A percentile compares a stretch with the other conserved stretches of the same genome.
Evolutionary conservation across 2,113 vertebrate genomes (phyloP).

Genomic region (Trichomycterus rosablanca): DNA sequence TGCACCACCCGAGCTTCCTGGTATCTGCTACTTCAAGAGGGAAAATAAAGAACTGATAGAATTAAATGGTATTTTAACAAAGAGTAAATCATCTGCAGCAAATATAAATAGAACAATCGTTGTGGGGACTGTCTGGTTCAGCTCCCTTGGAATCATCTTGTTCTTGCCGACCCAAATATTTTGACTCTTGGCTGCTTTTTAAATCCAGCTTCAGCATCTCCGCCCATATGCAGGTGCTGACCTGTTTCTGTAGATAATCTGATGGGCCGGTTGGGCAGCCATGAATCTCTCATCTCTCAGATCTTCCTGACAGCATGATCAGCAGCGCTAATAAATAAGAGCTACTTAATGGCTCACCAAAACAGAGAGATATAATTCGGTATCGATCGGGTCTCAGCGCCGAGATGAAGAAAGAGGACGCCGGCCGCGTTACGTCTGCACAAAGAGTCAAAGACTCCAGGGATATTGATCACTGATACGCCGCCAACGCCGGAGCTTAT

Average conservation of each 20-base stretch:
- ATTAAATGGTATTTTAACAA: too few relatives aligned
- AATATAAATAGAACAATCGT: too few relatives aligned
- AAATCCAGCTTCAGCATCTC: too few relatives aligned
- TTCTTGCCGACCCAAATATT: too few relatives aligned
- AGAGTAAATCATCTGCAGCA: too few relatives aligned
- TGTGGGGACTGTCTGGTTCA: too few relatives aligned
- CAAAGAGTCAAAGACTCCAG: slow-evolving; percentile 41
- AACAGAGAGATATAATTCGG: slow-evolving; percentile 67
- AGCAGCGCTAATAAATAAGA: too few relatives aligned
- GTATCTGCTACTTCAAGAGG: too few relatives aligned
- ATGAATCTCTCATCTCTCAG: not conserved
- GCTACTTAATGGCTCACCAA: slow-evolving; percentile 55
- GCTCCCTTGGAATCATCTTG: too few relatives aligned
- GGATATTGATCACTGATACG: slow-evolving; percentile 56
- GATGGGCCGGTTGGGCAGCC: not conserved
- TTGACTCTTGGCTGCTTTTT: too few relatives aligned
- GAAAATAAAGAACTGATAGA: not conserved
- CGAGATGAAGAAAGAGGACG: slow-evolving; percentile 36
- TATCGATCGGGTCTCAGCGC: slow-evolving; percentile 64
- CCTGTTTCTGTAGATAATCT: not conserved
- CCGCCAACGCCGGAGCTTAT: slow-evolving; percentile 49
- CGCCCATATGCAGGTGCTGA: not conserved
- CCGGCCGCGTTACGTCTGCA: slow-evolving; percentile 49
- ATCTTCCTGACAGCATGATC: slow-evolving; percentile 35
- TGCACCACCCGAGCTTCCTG: too few relatives aligned